Evolutionary conservation across 2,888 invertebrate species (phyloP), one percentile per base, ranked within the genome.

Genomic region (Gastracanthus pulcherrimus): DNA sequence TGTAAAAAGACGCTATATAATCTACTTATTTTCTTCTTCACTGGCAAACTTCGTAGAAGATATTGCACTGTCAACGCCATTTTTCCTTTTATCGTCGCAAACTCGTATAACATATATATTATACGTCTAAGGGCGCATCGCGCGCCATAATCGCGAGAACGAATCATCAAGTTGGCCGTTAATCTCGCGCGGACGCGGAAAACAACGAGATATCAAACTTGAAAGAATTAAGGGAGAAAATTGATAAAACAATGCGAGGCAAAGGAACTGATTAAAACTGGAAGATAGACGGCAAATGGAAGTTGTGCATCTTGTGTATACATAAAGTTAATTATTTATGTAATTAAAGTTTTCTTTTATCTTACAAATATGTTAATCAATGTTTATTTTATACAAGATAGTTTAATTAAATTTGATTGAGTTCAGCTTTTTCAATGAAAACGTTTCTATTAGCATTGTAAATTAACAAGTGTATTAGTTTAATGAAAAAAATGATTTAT

Each of bases 151-250:
- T 70, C 51, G 51, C 51, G 19, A 36, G 55, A 9, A 26, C 23
- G 16, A 55, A 70, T 70, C 70, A 23, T 51, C 69, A 23, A 51
- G 26, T 36, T 38, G n/a, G 55, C 26, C 36, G 70, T 55, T 71
- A 55, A 71, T 71, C 70, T 71, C 55, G 36, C 51, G 23, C 36
- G 6, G 4, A 13, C 34, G 34, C 19, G 70, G n/a, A 36, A 48
- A 70, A 70, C 23, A 36, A 36, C 36, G 45, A 67, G 23, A 29
- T n/a, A 23, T 55, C 9, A 26, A 23, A 23, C 55, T 55, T 3
- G 3, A 55, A 26, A 55, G 55, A 55, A 26, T 55, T 55, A n/a
- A 26, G 55, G 55, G 55, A 55, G 26, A 55, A 55, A 11, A 55
- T 23, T 26, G 26, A 55, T 55, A 26, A 26, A 55, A 55, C 51